Conservation (phyloP, 1,140 invertebrate species). For the Holotrichia oblita region DNA sequence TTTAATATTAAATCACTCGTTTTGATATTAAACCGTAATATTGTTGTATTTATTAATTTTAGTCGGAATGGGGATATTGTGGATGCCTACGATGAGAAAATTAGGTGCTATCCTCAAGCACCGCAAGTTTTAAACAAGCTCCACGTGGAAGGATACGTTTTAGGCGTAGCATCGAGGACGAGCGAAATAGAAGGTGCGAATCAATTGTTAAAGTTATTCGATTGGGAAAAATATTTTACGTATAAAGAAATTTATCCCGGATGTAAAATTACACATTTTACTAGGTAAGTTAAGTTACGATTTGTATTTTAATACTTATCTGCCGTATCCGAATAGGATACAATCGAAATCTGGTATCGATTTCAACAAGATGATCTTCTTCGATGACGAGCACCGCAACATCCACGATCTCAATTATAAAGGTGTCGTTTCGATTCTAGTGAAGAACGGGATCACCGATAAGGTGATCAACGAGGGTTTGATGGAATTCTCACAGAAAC, state of each 20-base stretch:
- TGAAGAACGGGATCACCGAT: slow-evolving; percentile 65
- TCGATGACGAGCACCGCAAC: slow-evolving; percentile 75
- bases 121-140: slow-evolving; percentile 70
- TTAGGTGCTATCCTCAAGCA: slow-evolving; percentile 70
- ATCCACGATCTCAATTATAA: slow-evolving; percentile 66
- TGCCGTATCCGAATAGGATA: slow-evolving; percentile 62
- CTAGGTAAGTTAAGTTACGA: slow-evolving; percentile 67
- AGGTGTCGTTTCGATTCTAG: slow-evolving; percentile 68
- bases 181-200: slow-evolving; percentile 71
- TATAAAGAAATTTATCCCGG: slow-evolving; percentile 82
- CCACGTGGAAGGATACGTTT: slow-evolving; percentile 65
- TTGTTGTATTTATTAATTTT: slow-evolving; percentile 40
- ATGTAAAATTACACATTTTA: slow-evolving; percentile 75
- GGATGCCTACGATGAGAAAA: slow-evolving; percentile 63
- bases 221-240: slow-evolving; percentile 76
- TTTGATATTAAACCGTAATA: slow-evolving; percentile 10
- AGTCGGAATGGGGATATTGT: slow-evolving; percentile 64
- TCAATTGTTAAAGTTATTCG: slow-evolving; percentile 73
- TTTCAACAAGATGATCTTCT: slow-evolving; percentile 77
- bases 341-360: slow-evolving; percentile 65
- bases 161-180: slow-evolving; percentile 76
- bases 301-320: not conserved
- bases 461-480: slow-evolving; percentile 64
- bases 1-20: not conserved
- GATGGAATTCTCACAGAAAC: slow-evolving; percentile 43